phyloP scores from a whole-genome alignment of 2,113 vertebrate species.

The Aegithalos caudatus region DNA sequence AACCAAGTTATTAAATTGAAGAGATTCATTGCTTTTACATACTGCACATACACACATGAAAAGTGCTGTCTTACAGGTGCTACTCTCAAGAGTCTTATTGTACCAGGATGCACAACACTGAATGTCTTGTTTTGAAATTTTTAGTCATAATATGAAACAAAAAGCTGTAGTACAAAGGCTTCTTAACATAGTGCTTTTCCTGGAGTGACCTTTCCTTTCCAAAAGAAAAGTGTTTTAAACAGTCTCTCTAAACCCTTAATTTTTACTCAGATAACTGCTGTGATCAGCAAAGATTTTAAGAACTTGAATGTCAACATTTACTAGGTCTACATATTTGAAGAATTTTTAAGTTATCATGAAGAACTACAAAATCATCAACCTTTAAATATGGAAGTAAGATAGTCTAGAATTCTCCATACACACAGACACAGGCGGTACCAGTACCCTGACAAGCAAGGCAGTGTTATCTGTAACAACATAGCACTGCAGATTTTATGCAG shows the following conservation, averaged over 20 bases:
- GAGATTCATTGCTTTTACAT: background rate
- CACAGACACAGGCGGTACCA: background rate
- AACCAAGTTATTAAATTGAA: background rate
- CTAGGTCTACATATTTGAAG: background rate
- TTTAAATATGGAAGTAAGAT: background rate
- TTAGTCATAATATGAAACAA: background rate
- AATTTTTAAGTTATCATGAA: background rate
- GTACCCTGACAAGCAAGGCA: background rate
- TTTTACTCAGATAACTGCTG: background rate
- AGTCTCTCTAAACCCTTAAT: background rate
- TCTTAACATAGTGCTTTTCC: background rate
- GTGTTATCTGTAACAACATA: background rate
- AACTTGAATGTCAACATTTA: background rate
- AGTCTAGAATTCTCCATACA: background rate
- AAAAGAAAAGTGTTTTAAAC: background rate
- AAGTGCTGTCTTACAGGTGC: background rate
- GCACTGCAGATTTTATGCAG: background rate
- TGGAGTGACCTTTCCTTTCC: background rate
- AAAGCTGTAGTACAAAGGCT: background rate
- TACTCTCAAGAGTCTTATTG: background rate
- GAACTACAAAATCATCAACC: background rate
- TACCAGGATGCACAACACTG: background rate
- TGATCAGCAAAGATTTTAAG: background rate
- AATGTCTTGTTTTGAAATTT: background rate
- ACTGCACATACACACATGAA: accelerated